Conservation (phyloP, 2,797 vertebrate genomes). For the Echeneis naucrates region DNA sequence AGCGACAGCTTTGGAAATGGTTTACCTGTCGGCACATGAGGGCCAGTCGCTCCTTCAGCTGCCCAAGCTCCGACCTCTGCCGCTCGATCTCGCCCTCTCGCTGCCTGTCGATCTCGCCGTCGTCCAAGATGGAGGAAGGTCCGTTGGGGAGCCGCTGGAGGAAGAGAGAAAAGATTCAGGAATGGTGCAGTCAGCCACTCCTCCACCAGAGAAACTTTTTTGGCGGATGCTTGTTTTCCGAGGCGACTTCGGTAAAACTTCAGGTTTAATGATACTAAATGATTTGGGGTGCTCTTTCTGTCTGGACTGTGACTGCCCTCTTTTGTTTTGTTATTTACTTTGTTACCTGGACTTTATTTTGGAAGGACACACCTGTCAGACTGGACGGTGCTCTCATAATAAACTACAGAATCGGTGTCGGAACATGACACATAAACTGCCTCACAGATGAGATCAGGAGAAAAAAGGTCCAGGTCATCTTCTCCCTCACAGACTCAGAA, state of each 20-base stretch:
- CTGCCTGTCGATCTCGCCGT: constrained; percentile 83
- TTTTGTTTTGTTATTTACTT: too few species aligned
- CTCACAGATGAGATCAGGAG: background rate
- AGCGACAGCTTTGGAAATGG: too few species aligned
- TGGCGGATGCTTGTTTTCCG: too few species aligned
- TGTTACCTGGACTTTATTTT: background rate
- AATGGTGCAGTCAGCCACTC: background rate
- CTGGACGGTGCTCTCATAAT: background rate
- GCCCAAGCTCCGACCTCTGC: constrained; percentile 89
- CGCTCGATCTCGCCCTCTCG: constrained; percentile 89
- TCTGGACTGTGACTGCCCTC: too few species aligned
- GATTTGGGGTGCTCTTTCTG: too few species aligned
- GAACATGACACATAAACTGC: too few species aligned
- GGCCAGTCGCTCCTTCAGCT: constrained; percentile 91
- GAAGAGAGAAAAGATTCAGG: background rate
- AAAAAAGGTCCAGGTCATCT: too few species aligned
- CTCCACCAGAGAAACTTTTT: too few species aligned
- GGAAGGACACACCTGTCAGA: background rate
- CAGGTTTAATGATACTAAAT: too few species aligned
- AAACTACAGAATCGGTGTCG: background rate
- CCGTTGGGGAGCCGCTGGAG: constrained; percentile 83
- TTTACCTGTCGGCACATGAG: constrained; percentile 91
- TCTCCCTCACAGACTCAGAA: too few species aligned
- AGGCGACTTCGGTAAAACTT: too few species aligned
- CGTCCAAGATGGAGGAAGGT: constrained; percentile 84